These are phyloP conservation scores for Corvus moneduloides DNA, from an alignment of 2,113 vertebrate species.

Conservation along the genomic window DNA sequence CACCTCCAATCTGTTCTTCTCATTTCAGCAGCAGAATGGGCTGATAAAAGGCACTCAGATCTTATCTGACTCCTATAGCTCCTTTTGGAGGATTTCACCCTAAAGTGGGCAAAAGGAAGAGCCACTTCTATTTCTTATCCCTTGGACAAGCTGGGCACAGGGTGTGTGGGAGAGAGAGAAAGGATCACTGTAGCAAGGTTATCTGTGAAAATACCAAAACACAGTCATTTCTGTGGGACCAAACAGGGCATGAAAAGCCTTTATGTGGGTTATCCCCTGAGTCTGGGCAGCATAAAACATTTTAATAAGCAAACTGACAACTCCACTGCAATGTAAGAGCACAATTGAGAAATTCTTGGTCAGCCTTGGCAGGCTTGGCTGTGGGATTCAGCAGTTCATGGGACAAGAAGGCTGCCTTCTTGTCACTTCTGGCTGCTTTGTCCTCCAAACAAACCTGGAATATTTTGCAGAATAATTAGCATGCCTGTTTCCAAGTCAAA, in stretches of 20 bases:
- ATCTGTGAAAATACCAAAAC: not conserved
- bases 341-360: conserved; percentile 15
- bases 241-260: not conserved
- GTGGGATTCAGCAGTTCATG: not conserved
- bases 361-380: not conserved
- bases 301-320: not conserved
- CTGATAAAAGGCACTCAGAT: not conserved
- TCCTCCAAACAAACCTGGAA: not conserved
- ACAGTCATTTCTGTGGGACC: not conserved
- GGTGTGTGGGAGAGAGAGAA: not conserved
- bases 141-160: not conserved
- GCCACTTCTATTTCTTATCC: not conserved
- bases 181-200: not conserved
- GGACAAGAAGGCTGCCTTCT: not conserved
- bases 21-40: not conserved
- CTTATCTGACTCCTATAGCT: not conserved
- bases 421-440: not conserved
- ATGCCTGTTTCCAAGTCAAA: not conserved
- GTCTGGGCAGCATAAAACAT: not conserved
- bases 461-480: not conserved
- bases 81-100: not conserved
- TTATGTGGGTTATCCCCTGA: not conserved
- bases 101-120: not conserved
- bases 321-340: not conserved
- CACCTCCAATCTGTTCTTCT: not conserved